Percentiles rank a stretch among this genome's conserved stretches.
Evolutionary conservation across 2,113 vertebrate species (phyloP).

Genomic region (Callaeas wilsoni): DNA sequence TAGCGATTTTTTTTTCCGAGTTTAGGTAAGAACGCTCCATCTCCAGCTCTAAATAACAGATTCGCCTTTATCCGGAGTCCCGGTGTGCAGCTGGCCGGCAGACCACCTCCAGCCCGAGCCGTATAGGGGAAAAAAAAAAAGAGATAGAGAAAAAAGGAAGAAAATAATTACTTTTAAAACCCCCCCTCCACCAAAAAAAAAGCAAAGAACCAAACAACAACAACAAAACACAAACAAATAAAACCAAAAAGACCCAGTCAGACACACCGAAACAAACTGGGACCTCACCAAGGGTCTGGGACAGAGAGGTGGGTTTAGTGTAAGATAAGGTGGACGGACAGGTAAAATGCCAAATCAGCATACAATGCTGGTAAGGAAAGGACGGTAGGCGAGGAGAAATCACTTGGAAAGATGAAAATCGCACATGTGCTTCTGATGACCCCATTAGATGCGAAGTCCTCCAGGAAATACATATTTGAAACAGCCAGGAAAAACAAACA

Average conservation of each 20-base stretch:
- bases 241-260: background rate
- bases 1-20: background rate
- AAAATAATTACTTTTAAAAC: background rate
- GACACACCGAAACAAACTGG: background rate
- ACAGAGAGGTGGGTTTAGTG: background rate
- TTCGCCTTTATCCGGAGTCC: accelerated
- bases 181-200: accelerated
- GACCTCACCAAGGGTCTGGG: background rate
- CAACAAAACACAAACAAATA: background rate
- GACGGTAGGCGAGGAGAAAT: background rate
- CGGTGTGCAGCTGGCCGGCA: background rate
- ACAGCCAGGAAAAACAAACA: constrained; percentile 56
- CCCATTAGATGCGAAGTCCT: constrained; percentile 33
- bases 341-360: background rate
- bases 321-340: background rate
- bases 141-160: accelerated
- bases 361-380: background rate
- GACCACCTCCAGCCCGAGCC: background rate
- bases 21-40: background rate
- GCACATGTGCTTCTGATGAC: constrained; percentile 53
- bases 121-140: too few relatives aligned
- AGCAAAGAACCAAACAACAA: background rate
- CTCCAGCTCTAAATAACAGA: background rate
- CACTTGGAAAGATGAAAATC: constrained; percentile 37
- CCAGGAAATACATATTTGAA: constrained; percentile 63